A percentile compares a stretch with the other conserved stretches of the same genome.
These are phyloP conservation scores for Mellilla xanthometata DNA, from an alignment of 2,888 invertebrate species.

Conservation along the genomic window DNA sequence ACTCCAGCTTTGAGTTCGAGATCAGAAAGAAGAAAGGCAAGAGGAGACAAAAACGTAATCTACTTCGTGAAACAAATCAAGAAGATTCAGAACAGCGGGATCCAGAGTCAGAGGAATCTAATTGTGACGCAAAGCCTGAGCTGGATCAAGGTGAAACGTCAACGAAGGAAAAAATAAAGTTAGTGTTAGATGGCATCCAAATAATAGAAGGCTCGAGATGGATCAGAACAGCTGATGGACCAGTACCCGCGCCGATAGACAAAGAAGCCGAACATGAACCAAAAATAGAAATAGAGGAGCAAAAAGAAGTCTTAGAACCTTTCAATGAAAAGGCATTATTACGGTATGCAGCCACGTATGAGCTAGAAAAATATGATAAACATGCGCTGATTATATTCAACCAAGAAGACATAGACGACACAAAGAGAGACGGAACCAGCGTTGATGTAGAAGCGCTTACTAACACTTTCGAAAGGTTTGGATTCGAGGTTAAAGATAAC, in stretches of 20 bases:
- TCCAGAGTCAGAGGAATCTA: slow-evolving; percentile 6
- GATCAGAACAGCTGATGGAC: slow-evolving; percentile 1
- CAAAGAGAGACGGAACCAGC: slow-evolving; percentile 53
- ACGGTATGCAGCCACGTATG: slow-evolving; percentile 53
- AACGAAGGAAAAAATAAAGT: not conserved
- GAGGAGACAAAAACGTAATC: slow-evolving; percentile 19
- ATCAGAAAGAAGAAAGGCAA: slow-evolving; percentile 25
- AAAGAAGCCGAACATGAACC: not conserved
- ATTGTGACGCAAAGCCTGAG: not conserved
- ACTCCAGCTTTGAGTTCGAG: slow-evolving; percentile 7
- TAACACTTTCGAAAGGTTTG: slow-evolving; percentile 50
- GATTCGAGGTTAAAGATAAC: slow-evolving; percentile 49
- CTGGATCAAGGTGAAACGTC: not conserved
- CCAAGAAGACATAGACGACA: slow-evolving; percentile 51
- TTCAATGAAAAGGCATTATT: slow-evolving; percentile 38
- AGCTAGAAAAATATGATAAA: slow-evolving; percentile 61
- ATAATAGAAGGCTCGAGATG: not conserved
- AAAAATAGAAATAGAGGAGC: not conserved
- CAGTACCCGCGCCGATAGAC: not conserved
- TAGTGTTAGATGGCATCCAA: slow-evolving; percentile 4
- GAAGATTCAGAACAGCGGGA: not conserved
- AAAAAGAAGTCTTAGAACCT: not conserved
- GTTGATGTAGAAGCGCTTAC: slow-evolving; percentile 52
- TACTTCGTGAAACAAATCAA: not conserved
- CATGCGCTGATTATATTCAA: slow-evolving; percentile 63